phyloP scores from a whole-genome alignment of 2,888 invertebrate genomes.

The Agrotis segetum region DNA sequence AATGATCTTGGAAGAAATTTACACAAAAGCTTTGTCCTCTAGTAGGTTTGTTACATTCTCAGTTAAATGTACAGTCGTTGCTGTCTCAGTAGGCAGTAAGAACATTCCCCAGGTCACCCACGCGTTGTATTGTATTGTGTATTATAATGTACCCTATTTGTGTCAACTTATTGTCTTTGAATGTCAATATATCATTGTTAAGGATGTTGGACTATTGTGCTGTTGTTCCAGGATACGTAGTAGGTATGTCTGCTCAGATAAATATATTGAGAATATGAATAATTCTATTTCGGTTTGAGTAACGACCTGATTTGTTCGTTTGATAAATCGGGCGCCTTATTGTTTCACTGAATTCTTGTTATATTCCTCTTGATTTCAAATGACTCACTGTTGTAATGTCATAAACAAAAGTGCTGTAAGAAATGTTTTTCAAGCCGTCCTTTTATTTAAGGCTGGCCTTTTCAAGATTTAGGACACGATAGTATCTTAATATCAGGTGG shows the following conservation, averaged over 20 bases:
- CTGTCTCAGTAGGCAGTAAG: constrained; percentile 56
- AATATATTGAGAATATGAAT: constrained; percentile 58
- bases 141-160: constrained; percentile 72
- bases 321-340: constrained; percentile 51
- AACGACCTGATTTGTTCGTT: constrained; percentile 50
- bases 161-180: constrained; percentile 77
- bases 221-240: constrained; percentile 55
- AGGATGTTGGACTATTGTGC: constrained; percentile 66
- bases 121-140: constrained; percentile 69
- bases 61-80: constrained; percentile 48
- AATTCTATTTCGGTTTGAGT: constrained; percentile 56
- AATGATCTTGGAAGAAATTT: constrained; percentile 47
- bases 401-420: constrained; percentile 28
- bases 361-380: constrained; percentile 37
- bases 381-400: constrained; percentile 31
- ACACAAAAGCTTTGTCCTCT: constrained; percentile 40
- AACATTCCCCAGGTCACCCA: constrained; percentile 65
- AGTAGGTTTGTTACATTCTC: constrained; percentile 46
- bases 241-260: constrained; percentile 55
- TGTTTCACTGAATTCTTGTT: constrained; percentile 40
- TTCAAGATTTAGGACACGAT: constrained; percentile 60
- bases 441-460: constrained; percentile 42
- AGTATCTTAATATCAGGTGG: constrained; percentile 56
- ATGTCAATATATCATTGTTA: constrained; percentile 70
- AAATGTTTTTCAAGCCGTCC: constrained; percentile 42